Base-by-base conservation (phyloP, 2,888 invertebrate genomes). In the Troides aeacus region DNA sequence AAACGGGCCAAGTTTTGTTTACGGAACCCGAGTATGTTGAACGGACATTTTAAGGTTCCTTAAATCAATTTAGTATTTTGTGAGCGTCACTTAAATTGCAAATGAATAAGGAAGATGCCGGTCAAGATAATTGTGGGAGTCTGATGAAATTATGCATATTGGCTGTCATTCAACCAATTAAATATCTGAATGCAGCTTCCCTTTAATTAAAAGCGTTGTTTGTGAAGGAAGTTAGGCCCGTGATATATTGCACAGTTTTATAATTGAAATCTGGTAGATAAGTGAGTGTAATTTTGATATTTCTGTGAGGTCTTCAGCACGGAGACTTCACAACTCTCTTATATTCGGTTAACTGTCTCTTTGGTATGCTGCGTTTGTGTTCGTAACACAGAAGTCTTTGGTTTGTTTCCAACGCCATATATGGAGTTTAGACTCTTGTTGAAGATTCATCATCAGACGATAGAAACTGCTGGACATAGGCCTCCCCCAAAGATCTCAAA, bases 31-130 rank as follows among this genome's bases (percentile, higher is more conserved):
- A 62, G 50, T 18, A 23, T 21, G 39, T 46, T 64, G 39, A 60
- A 23, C 24, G 62, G 24, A 42, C n/a, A 59, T 70, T 66, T 53
- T 59, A 24, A 70, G n/a, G 39, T 42, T 63, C 21, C 66, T 66
- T 70, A 70, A 70, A 70, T 66, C 66, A 70, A 66, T 66, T 70
- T 66, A 66, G 66, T 63, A 70, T 70, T 70, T 70, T 63, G 66
- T 39, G 70, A 70, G 59, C 62, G 70, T 66, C 70, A 66, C 66
- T 70, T 70, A 70, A 70, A 70, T 66, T 70, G 70, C 70, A 70
- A 66, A 70, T 70, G 66, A 70, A 70, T 59, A 60, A 70, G 70
- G 70, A 70, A 70, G 70, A 70, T 63, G 59, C 59, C 64, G 64
- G 18, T 21, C 63, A 62, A 59, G 63, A 64, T 70, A 70, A 70